phyloP scores from a whole-genome alignment of 1,140 invertebrate species.

The Aethina tumida region DNA sequence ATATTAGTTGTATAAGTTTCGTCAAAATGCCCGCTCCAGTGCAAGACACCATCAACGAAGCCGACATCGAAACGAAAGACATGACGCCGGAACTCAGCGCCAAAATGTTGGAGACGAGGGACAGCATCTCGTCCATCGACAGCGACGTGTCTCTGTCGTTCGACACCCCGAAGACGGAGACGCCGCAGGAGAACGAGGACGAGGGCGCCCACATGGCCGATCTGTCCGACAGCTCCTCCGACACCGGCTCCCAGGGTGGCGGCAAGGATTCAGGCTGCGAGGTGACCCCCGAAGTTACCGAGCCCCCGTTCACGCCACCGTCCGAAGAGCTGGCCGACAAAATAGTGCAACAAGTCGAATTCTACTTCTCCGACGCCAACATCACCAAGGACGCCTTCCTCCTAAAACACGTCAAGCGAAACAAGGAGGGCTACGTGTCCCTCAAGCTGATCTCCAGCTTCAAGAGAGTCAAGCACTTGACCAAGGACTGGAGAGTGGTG shows the following conservation, averaged over 20 bases:
- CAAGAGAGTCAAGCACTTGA: conserved; percentile 84
- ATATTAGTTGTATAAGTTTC: conserved; percentile 25
- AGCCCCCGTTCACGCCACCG: conserved; percentile 47
- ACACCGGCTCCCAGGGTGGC: conserved; percentile 45
- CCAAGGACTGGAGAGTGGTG: conserved; percentile 87
- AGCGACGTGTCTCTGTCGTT: conserved; percentile 50
- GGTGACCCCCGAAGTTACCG: conserved; percentile 42
- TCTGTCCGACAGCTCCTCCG: conserved; percentile 51
- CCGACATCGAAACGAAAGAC: conserved; percentile 31
- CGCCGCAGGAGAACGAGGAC: conserved; percentile 38
- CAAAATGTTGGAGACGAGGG: conserved; percentile 47
- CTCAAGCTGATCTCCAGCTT: conserved; percentile 90
- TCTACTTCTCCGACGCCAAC: conserved; percentile 90
- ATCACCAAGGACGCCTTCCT: conserved; percentile 92
- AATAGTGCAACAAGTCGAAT: conserved; percentile 79
- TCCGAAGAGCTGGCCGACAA: conserved; percentile 63
- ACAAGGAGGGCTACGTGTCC: conserved; percentile 91
- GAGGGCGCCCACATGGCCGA: conserved; percentile 46
- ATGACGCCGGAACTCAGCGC: conserved; percentile 33
- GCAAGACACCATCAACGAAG: conserved; percentile 18
- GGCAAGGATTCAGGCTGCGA: conserved; percentile 57
- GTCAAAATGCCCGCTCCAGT: conserved; percentile 30
- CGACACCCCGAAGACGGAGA: conserved; percentile 39
- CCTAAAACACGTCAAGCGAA: conserved; percentile 85
- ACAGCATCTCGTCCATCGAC: conserved; percentile 54